phyloP scores from a whole-genome alignment of 2,888 invertebrate genomes.

The Zele albiditarsus region DNA sequence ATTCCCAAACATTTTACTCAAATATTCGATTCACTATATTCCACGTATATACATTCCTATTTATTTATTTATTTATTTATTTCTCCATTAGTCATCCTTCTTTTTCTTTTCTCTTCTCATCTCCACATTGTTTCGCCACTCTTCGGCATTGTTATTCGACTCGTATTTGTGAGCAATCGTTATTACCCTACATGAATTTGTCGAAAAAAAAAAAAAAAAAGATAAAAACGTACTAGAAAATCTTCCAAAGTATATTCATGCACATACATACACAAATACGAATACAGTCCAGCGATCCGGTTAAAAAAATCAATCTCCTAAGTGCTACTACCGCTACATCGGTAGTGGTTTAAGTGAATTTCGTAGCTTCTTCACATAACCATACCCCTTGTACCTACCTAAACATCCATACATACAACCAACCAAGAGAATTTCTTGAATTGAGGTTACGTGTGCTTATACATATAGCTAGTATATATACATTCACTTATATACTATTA shows the following conservation, averaged over 20 bases:
- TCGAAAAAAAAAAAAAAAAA: neutral
- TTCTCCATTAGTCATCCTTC: neutral
- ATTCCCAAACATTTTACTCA: neutral
- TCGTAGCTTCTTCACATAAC: conserved; percentile 18
- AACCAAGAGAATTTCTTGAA: conserved; percentile 1
- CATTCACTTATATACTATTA: neutral
- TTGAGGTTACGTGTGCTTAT: conserved; percentile 21
- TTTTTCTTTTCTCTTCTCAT: neutral
- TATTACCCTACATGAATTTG: conserved; percentile 3
- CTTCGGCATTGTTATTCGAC: neutral
- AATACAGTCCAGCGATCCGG: conserved; percentile 20
- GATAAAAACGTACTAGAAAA: neutral
- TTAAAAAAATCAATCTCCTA: conserved; percentile 36
- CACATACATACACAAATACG: neutral
- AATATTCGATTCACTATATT: neutral
- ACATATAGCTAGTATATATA: neutral
- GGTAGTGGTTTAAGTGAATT: conserved; percentile 34
- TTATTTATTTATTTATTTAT: neutral
- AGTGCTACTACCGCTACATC: conserved; percentile 26
- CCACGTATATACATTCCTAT: neutral
- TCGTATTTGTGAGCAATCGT: neutral
- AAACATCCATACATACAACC: conserved; percentile 2
- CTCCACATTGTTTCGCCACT: neutral
- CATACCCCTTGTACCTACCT: neutral
- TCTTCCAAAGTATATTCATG: neutral